Percentiles rank a stretch among this genome's conserved stretches.
phyloP scores from a whole-genome alignment of 2,113 vertebrate species.

The Petromus typicus region DNA sequence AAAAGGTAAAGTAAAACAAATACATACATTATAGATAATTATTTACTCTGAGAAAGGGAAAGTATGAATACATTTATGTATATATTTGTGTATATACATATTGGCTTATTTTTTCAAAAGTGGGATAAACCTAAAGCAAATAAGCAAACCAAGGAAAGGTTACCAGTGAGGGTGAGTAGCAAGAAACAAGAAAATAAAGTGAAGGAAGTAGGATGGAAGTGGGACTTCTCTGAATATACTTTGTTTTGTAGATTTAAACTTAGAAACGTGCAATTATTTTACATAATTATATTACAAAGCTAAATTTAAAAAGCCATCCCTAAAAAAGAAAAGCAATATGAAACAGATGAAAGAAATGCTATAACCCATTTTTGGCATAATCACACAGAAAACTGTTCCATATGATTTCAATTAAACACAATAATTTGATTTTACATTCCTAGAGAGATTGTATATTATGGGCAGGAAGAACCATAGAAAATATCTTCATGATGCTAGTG shows the following conservation, averaged over 20 bases:
- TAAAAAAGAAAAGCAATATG: constrained; percentile 35
- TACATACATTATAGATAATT: background rate
- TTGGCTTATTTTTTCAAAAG: constrained; percentile 22
- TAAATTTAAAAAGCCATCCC: constrained; percentile 22
- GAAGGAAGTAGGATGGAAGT: background rate
- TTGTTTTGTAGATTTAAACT: constrained; percentile 41
- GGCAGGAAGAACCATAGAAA: constrained; percentile 37
- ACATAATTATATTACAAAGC: constrained; percentile 37
- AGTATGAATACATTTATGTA: background rate
- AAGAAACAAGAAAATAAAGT: constrained; percentile 28
- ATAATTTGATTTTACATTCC: constrained; percentile 53
- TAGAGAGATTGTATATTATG: constrained; percentile 46
- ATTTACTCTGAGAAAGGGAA: constrained; percentile 2
- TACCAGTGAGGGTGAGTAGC: background rate
- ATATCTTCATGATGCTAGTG: constrained; percentile 13
- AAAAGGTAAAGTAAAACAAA: constrained; percentile 25
- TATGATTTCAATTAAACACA: constrained; percentile 48
- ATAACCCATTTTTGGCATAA: constrained; percentile 35
- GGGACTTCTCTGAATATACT: background rate
- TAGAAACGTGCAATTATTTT: constrained; percentile 47
- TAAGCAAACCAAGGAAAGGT: background rate
- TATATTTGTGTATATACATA: background rate
- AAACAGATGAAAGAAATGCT: constrained; percentile 47
- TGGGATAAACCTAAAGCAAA: constrained; percentile 21
- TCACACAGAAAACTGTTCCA: constrained; percentile 31